These are phyloP conservation scores for Beaufortia kweichowensis DNA, from an alignment of 2,113 vertebrate species.

Conservation along the genomic window DNA sequence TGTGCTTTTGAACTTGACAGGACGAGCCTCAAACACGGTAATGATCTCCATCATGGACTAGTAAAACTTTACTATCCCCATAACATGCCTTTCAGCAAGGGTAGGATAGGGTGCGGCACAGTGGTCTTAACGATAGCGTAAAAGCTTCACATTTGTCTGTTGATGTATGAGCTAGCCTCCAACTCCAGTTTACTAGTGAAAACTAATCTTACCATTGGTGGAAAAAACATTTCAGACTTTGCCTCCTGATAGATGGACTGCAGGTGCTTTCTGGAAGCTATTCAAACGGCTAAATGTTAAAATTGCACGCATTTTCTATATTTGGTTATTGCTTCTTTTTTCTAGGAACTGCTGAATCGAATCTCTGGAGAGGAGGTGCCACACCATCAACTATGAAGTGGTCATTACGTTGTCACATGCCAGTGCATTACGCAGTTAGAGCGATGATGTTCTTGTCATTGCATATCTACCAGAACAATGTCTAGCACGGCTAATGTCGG, in stretches of 20 bases:
- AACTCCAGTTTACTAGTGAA: conserved; percentile 39
- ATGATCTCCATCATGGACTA: conserved; percentile 67
- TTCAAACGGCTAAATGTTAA: neutral
- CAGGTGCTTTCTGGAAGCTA: neutral
- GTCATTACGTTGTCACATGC: conserved; percentile 31
- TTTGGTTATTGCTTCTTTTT: neutral
- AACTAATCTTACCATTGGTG: conserved; percentile 2
- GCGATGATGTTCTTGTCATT: conserved; percentile 30
- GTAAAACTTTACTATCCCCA: conserved; percentile 72
- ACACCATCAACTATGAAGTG: conserved; percentile 34
- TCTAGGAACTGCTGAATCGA: conserved; percentile 20
- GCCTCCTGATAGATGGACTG: neutral
- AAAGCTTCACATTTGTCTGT: conserved; percentile 51
- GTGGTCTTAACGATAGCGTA: conserved; percentile 57
- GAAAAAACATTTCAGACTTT: conserved; percentile 10
- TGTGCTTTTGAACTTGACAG: conserved; percentile 60
- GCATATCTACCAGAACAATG: conserved; percentile 29
- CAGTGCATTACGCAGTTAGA: conserved; percentile 19
- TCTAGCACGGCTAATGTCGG: conserved; percentile 23
- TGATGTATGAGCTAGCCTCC: conserved; percentile 47
- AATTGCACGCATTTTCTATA: neutral
- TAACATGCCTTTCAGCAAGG: conserved; percentile 69
- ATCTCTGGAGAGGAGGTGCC: conserved; percentile 20
- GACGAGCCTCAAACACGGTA: conserved; percentile 57
- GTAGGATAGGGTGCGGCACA: conserved; percentile 52